These are phyloP conservation scores for Drosophila tropicalis DNA, from an alignment of 1,140 invertebrate genomes.

Conservation along the genomic window DNA sequence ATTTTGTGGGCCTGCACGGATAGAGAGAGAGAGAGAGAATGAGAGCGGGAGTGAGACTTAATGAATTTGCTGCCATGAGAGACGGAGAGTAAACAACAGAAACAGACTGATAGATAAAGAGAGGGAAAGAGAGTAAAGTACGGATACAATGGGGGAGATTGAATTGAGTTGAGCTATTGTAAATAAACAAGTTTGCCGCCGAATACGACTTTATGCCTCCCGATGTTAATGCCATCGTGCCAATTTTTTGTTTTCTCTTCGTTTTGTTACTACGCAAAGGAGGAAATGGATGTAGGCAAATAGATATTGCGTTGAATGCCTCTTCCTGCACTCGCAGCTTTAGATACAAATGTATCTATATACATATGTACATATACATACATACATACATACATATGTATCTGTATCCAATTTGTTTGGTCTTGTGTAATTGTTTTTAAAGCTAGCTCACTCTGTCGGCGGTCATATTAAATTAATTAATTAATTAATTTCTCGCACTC, in stretches of 20 bases:
- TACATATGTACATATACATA: constrained; percentile 6
- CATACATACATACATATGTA: constrained; percentile 20
- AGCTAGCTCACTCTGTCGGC: constrained; percentile 31
- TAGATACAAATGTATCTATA: not conserved
- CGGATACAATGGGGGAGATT: constrained; percentile 41
- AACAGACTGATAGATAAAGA: not conserved
- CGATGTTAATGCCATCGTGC: not conserved
- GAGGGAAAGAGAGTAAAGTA: not conserved
- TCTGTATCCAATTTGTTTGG: constrained; percentile 37
- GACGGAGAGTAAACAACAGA: constrained; percentile 9
- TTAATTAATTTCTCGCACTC: constrained; percentile 42
- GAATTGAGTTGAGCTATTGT: constrained; percentile 26
- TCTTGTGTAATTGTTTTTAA: constrained; percentile 59
- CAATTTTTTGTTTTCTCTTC: not conserved
- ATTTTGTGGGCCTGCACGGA: constrained; percentile 52
- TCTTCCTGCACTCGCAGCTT: not conserved
- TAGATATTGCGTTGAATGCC: constrained; percentile 11
- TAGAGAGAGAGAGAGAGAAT: not conserved
- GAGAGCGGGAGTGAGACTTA: constrained; percentile 11
- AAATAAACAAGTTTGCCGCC: constrained; percentile 66
- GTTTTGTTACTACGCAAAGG: not conserved
- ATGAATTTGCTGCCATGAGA: constrained; percentile 57
- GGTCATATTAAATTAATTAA: constrained; percentile 67
- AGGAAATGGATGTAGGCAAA: constrained; percentile 11
- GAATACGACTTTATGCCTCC: constrained; percentile 8